A percentile compares a stretch with the other conserved stretches of the same genome.
phyloP scores from a whole-genome alignment of 2,888 invertebrate species.

The Strigamia transsilvanica region DNA sequence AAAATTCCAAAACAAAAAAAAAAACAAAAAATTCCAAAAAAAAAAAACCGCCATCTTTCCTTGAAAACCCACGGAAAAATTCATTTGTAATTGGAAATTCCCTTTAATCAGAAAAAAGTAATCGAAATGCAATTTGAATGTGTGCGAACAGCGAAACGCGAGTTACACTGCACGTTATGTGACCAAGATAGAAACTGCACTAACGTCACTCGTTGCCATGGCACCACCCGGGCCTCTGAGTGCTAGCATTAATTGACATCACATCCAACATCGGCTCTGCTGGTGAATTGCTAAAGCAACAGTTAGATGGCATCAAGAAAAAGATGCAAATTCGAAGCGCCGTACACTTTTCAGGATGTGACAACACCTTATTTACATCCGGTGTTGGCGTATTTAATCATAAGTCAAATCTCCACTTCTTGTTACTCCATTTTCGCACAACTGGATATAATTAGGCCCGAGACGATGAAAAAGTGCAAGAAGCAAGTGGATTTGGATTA shows the following conservation, averaged over 20 bases:
- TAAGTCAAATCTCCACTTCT: not conserved
- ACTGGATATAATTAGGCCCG: not conserved
- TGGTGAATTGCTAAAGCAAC: not conserved
- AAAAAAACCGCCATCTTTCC: not conserved
- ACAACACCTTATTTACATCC: not conserved
- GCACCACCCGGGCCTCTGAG: not conserved
- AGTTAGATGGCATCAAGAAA: not conserved
- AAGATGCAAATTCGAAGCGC: not conserved
- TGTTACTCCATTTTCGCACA: not conserved
- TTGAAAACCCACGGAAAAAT: not conserved
- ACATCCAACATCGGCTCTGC: not conserved
- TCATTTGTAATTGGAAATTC: not conserved
- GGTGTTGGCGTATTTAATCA: not conserved
- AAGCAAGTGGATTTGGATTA: not conserved
- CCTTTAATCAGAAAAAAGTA: not conserved
- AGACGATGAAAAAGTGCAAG: not conserved
- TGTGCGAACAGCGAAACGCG: no score
- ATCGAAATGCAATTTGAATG: not conserved
- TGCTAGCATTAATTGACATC: not conserved
- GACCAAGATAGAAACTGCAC: not conserved
- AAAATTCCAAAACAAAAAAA: not conserved
- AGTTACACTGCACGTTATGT: not conserved
- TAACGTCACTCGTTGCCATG: not conserved
- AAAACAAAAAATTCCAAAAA: not conserved
- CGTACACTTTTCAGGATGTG: not conserved